Base-by-base conservation (phyloP, 1,140 invertebrate genomes). In the Calliopsis andreniformis region DNA sequence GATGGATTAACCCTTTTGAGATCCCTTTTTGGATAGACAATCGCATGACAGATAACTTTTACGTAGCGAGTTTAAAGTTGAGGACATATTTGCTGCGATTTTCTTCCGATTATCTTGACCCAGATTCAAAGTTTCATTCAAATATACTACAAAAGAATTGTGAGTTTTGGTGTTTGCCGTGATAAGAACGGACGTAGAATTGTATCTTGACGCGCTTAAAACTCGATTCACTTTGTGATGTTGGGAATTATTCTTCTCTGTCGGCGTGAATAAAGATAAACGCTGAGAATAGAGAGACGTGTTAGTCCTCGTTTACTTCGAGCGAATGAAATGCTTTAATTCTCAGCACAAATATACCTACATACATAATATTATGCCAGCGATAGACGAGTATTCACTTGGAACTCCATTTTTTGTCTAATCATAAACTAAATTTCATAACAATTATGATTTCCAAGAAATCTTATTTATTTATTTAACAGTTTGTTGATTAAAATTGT, bases 251-350 rank as follows among this genome's bases (percentile, higher is more conserved):
- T 1, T 3, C 28, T 69, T 35, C 18, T 18, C n/a, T 18, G 2
- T 18, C 5, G 10, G 0, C 16, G 4, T 16, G 5, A 35, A 32
- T 16, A 45, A 63, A 35, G 35, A 30, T 32, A 42, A 63, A 62
- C 12, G 20, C 5, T 0, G 0, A 8, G 0, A 12, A 3, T 10
- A 25, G 30, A 0, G 7, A 8, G 32, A 53, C 35, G 18, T 16
- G 58, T 30, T 51, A 62, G 53, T 72, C 14, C 32, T 63, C 23
- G 23, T 0, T 14, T 14, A 1, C 7, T 23, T 16, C 5, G 20
- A 51, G 45, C 18, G n/a, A 49, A 53, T 39, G 56, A 49, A 49
- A 39, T 10, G 12, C 16, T 71, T 18, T 30, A 61, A 61, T 61
- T 43, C 25, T 10, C 8, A 16, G 10, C 35, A 3, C 35, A n/a